A percentile compares a stretch with the other conserved stretches of the same genome.
Evolutionary conservation across 2,888 invertebrate genomes (phyloP).

Genomic region (Spicauda simplicius): DNA sequence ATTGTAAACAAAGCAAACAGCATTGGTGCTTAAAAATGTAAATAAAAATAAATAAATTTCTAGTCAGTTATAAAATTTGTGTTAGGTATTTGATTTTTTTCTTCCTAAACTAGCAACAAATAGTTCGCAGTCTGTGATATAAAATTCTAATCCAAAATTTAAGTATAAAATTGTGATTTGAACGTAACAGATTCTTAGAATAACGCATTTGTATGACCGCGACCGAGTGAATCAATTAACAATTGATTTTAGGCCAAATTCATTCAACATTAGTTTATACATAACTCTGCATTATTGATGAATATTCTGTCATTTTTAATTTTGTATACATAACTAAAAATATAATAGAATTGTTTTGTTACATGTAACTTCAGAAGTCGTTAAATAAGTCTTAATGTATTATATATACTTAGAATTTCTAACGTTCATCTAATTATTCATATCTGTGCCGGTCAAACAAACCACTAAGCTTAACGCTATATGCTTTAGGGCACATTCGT

Average conservation of each 20-base stretch:
- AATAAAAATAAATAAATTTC: slow-evolving; percentile 16
- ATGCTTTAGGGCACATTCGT: not conserved
- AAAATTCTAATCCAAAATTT: slow-evolving; percentile 8
- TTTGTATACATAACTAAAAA: no score
- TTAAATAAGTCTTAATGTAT: no score
- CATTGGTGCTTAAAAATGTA: slow-evolving; percentile 1
- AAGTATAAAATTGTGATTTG: slow-evolving; percentile 28
- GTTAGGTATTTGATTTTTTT: not conserved
- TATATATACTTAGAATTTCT: no score
- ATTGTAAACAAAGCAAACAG: slow-evolving; percentile 15
- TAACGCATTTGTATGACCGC: slow-evolving; percentile 3
- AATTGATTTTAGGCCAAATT: not conserved
- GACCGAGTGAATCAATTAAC: not conserved
- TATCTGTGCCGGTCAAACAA: not conserved
- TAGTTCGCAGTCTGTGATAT: slow-evolving; percentile 22
- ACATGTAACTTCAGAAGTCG: no score
- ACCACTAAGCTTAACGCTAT: not conserved
- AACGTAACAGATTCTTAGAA: slow-evolving; percentile 13
- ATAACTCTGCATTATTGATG: no score
- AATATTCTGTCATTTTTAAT: no score
- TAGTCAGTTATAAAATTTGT: slow-evolving; percentile 13
- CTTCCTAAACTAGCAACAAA: slow-evolving; percentile 23
- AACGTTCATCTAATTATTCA: no score
- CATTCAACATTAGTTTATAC: not conserved
- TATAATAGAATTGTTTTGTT: no score